Evolutionary conservation across 2,888 invertebrate genomes (phyloP).

Genomic region (Anthophora plumipes): DNA sequence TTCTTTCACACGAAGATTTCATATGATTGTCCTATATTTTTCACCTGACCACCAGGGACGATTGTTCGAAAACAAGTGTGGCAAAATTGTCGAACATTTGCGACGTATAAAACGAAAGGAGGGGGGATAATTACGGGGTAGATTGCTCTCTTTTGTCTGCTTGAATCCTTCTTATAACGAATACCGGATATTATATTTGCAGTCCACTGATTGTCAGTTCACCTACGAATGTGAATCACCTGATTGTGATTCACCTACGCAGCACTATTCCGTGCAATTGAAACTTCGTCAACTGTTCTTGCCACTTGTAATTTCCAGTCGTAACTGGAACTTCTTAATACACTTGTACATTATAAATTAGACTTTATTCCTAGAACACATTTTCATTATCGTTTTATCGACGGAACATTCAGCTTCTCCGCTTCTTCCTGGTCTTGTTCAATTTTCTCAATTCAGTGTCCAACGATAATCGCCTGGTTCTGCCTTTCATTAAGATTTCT

Average conservation of each 20-base stretch:
- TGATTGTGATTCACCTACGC: conserved; percentile 26
- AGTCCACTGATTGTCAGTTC: conserved; percentile 55
- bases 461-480: conserved; percentile 85
- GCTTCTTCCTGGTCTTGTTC: conserved; percentile 28
- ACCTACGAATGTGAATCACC: conserved; percentile 32
- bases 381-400: too few relatives aligned
- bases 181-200: conserved; percentile 76
- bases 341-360: not conserved
- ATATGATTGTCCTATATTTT: too few relatives aligned
- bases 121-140: conserved; percentile 69
- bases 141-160: conserved; percentile 72
- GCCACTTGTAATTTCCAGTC: conserved; percentile 12
- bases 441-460: conserved; percentile 76
- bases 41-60: too few relatives aligned
- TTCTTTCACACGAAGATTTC: too few relatives aligned
- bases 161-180: conserved; percentile 66
- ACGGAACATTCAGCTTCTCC: too few relatives aligned
- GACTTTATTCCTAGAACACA: too few relatives aligned
- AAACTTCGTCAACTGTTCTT: conserved; percentile 55
- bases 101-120: conserved; percentile 3
- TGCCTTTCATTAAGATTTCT: conserved; percentile 85
- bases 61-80: conserved; percentile 12
- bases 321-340: not conserved
- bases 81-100: conserved; percentile 52
- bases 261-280: conserved; percentile 58